A percentile compares a stretch with the other conserved stretches of the same genome.
Conservation (phyloP, 2,888 invertebrate species). For the Sylvicola fuscatus region DNA sequence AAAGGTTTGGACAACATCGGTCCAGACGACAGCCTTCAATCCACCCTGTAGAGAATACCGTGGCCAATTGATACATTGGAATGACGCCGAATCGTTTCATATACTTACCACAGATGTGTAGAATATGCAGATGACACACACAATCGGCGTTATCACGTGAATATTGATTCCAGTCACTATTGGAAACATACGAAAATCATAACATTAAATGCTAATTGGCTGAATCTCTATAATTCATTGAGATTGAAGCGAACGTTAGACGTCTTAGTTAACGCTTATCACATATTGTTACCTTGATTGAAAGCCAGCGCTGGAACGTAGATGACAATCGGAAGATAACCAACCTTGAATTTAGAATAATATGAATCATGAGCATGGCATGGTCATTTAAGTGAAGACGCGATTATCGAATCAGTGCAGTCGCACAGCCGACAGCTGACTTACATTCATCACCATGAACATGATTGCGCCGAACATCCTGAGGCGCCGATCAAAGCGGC, state of each 20-base stretch:
- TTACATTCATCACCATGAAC: conserved; percentile 51
- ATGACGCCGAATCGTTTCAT: too few relatives aligned
- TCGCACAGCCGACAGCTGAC: conserved; percentile 15
- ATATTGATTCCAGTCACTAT: conserved; percentile 66
- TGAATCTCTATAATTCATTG: too few relatives aligned
- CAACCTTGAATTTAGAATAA: conserved; percentile 33
- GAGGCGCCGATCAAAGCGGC: conserved; percentile 47
- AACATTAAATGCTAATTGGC: too few relatives aligned
- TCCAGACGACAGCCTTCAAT: conserved; percentile 25
- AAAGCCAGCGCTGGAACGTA: conserved; percentile 62
- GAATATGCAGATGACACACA: conserved; percentile 59
- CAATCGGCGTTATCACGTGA: conserved; percentile 60
- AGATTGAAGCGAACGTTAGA: too few relatives aligned
- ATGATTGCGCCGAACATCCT: conserved; percentile 50
- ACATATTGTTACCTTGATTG: conserved; percentile 43
- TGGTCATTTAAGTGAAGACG: too few relatives aligned
- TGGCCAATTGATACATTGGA: not conserved
- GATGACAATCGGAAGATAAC: conserved; percentile 59
- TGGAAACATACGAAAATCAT: too few relatives aligned
- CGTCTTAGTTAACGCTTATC: too few relatives aligned
- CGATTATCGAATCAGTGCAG: too few relatives aligned
- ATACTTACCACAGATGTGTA: conserved; percentile 61
- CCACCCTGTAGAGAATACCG: too few relatives aligned
- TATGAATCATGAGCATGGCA: too few relatives aligned
- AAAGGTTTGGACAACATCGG: conserved; percentile 58